Conservation (phyloP, 2,888 invertebrate genomes). For the Eupithecia pulchellata region DNA sequence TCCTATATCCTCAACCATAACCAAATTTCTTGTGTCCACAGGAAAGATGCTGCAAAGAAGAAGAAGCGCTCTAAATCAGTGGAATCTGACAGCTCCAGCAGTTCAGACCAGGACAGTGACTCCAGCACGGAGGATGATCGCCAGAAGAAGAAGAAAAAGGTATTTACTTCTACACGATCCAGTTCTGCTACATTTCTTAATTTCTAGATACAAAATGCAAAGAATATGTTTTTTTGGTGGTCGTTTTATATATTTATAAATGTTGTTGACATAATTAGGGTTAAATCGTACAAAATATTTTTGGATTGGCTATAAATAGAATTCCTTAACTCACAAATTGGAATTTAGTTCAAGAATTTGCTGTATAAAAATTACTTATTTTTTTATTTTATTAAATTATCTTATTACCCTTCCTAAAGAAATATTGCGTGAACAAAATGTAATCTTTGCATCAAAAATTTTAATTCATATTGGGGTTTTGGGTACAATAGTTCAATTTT, state of each 20-base stretch:
- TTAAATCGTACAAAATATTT: background rate
- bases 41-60: constrained; percentile 78
- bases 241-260: background rate
- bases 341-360: background rate
- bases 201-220: constrained; percentile 49
- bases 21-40: constrained; percentile 7
- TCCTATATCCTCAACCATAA: background rate
- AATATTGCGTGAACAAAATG: constrained; percentile 45
- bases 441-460: constrained; percentile 64
- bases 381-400: background rate
- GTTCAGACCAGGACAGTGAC: constrained; percentile 73
- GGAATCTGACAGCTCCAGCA: constrained; percentile 80
- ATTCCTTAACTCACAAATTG: background rate
- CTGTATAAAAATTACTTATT: background rate
- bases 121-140: constrained; percentile 70
- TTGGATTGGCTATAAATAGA: background rate
- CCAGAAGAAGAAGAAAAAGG: constrained; percentile 78
- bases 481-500: constrained; percentile 45
- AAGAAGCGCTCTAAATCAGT: constrained; percentile 86
- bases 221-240: constrained; percentile 51
- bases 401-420: background rate
- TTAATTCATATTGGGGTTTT: constrained; percentile 56
- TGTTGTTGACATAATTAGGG: background rate
- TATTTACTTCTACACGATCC: constrained; percentile 50
- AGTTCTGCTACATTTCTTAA: constrained; percentile 29